Conservation (phyloP, 2,888 invertebrate genomes). For the Drosophila nigritarsus region DNA sequence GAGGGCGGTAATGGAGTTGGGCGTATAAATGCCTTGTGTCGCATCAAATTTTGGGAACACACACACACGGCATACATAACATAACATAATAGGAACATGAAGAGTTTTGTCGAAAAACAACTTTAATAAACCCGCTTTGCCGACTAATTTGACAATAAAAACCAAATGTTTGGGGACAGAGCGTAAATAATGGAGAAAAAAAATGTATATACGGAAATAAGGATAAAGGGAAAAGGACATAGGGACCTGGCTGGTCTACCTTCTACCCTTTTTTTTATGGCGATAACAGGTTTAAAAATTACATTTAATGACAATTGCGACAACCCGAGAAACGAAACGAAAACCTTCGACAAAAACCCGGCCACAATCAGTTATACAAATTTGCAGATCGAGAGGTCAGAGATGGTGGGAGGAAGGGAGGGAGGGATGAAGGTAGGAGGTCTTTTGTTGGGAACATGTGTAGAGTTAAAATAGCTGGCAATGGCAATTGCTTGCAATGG, state of each 20-base stretch:
- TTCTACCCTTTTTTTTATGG: conserved; percentile 66
- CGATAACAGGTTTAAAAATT: conserved; percentile 78
- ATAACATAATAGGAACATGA: conserved; percentile 64
- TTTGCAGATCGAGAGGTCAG: conserved; percentile 5
- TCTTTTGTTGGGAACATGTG: conserved; percentile 48
- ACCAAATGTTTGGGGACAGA: conserved; percentile 55
- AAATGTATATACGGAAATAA: conserved; percentile 1
- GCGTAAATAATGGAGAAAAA: conserved; percentile 28
- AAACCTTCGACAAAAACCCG: conserved; percentile 10
- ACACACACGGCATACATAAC: conserved; percentile 27
- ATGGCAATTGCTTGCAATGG: conserved; percentile 33
- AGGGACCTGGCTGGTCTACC: conserved; percentile 40
- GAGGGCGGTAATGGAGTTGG: conserved; percentile 49
- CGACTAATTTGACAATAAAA: conserved; percentile 78
- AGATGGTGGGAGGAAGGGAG: not conserved
- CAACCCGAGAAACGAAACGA: conserved; percentile 26
- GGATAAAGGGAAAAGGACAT: conserved; percentile 35
- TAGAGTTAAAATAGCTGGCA: conserved; percentile 44
- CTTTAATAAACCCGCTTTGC: conserved; percentile 77
- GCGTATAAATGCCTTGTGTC: conserved; percentile 51
- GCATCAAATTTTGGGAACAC: conserved; percentile 44
- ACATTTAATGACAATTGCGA: conserved; percentile 77
- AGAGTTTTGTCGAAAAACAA: conserved; percentile 63
- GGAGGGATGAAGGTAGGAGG: not conserved
- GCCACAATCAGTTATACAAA: conserved; percentile 58